Base-by-base conservation (phyloP, 2,113 vertebrate species). In the Protobothrops flavoviridis region DNA sequence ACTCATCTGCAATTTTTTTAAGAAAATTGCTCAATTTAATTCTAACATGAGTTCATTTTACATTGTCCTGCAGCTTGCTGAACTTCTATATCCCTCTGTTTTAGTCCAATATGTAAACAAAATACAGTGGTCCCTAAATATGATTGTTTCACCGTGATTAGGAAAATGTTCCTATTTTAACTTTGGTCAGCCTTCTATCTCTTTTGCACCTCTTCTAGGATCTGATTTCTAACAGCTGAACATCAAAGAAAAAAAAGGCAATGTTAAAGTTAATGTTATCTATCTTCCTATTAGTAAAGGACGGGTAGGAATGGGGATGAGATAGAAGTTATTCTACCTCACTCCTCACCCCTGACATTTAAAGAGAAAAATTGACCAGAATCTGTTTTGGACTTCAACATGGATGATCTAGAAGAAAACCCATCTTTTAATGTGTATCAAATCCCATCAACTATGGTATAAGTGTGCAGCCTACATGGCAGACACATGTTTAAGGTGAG, bases 181-280 rank as follows among this genome's bases (percentile, higher is more conserved):
- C 39, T 85, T 85, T 81, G 21, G 1, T 21, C 33, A 20, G 20
- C 45, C 17, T 20, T 4, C 29, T 17, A 81, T n/a, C 64, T 24
- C n/a, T 20, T 85, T 26, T 56, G 39, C 69, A 91, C 3, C n/a
- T 29, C 57, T 64, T 12, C 43, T 64, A 39, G 50, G 52, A n/a
- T 57, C 43, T 45, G 20, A 85, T 55, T n/a, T 33, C 33, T 29
- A 3, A 20, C 52, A 15, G 33, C 1, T 53, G 85, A 26, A 29
- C 39, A 17, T 24, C 92, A 90, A 93, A 89, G 61, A 95, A 96
- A 97, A 29, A 95, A 96, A 97, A 11, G 8, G 24, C 11, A 23
- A 55, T 39, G 6, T 4, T 10, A 45, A 33, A 12, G 2, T 17
- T 69, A 93, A 52, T 50, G 33, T 0, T 90, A 56, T 64, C 91